Evolutionary conservation across 2,113 vertebrate genomes (phyloP).

Genomic region (Python bivittatus): DNA sequence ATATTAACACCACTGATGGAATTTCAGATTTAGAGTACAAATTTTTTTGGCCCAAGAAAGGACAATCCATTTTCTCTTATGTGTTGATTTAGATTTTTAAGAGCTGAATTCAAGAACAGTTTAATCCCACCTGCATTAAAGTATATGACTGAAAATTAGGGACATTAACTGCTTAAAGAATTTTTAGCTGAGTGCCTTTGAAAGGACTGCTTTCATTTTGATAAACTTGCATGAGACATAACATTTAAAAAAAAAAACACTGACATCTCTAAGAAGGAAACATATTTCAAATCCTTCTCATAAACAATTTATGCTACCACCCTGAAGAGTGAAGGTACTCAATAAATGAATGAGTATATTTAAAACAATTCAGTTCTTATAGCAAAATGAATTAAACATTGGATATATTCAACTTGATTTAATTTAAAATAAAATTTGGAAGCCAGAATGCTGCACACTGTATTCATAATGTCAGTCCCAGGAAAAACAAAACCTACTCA

Average conservation of each 20-base stretch:
- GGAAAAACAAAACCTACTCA: neutral
- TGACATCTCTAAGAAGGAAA: neutral
- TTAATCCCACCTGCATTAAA: neutral
- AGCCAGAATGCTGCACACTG: neutral
- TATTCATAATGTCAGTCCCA: neutral
- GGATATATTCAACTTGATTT: neutral
- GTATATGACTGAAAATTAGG: neutral
- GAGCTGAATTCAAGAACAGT: neutral
- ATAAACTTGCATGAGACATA: neutral
- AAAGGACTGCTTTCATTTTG: neutral
- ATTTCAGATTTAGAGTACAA: neutral
- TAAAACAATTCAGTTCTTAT: neutral
- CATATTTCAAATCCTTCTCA: neutral
- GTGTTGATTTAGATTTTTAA: neutral
- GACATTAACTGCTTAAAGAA: neutral
- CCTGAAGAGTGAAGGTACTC: neutral
- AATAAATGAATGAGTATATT: neutral
- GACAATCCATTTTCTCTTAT: no score
- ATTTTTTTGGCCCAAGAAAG: neutral
- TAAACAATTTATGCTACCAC: neutral
- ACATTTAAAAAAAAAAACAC: neutral
- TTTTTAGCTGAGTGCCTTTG: neutral
- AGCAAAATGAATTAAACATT: neutral
- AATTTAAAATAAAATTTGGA: no score
- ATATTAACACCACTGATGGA: neutral